These are phyloP conservation scores for Porites cylindrica DNA, from an alignment of 92 coral and sea anemone genomes.

Conservation along the genomic window DNA sequence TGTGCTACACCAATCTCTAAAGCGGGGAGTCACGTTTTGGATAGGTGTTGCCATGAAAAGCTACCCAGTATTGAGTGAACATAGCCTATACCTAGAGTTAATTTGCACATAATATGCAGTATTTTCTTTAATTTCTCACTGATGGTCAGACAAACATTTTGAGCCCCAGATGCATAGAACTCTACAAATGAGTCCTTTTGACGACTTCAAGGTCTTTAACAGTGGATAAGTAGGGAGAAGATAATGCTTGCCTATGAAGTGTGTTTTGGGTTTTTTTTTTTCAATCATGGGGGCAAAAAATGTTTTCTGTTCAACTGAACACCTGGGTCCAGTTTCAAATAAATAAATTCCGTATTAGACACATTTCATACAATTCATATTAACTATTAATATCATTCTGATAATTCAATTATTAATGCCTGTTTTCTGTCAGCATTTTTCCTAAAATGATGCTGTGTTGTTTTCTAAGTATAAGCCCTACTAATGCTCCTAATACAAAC, in stretches of 20 bases:
- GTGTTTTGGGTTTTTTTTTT: background rate
- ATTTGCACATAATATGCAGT: constrained; percentile 29
- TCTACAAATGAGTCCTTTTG: background rate
- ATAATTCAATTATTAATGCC: constrained; percentile 5
- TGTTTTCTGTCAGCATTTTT: background rate
- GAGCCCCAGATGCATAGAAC: constrained; percentile 10
- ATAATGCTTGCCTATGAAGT: background rate
- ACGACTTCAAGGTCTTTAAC: background rate
- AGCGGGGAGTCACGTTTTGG: no score
- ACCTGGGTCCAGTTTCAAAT: constrained; percentile 33
- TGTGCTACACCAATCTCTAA: no score
- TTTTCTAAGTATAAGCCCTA: background rate
- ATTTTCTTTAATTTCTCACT: constrained; percentile 38
- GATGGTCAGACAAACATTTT: constrained; percentile 36
- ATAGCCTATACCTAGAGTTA: no score
- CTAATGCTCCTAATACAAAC: background rate
- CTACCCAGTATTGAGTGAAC: no score
- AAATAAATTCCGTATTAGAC: constrained; percentile 44
- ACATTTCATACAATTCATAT: constrained; percentile 46
- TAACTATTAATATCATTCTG: constrained; percentile 18
- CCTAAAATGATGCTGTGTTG: background rate
- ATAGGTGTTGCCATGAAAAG: no score
- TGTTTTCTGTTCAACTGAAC: constrained; percentile 27
- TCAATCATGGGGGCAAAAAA: constrained; percentile 23
- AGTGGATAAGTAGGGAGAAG: background rate